Percentiles rank a stretch among this genome's conserved stretches.
phyloP scores from a whole-genome alignment of 1,140 invertebrate genomes.

The Pachypeltis micranthus region DNA sequence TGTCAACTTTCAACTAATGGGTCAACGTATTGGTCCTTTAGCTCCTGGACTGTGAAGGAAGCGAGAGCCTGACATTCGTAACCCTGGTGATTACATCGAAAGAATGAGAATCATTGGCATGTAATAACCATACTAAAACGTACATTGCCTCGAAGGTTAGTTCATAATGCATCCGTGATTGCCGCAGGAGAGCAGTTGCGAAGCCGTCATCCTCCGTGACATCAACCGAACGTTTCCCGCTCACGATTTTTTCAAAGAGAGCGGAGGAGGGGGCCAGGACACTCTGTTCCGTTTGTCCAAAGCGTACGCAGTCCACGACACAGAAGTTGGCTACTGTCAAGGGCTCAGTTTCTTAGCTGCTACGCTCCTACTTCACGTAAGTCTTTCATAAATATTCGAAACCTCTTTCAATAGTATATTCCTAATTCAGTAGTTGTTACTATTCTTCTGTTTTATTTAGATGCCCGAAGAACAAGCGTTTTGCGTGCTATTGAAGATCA shows the following conservation, averaged over 20 bases:
- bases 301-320: slow-evolving; percentile 94
- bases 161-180: too few species aligned
- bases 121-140: too few species aligned
- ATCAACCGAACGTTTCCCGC: slow-evolving; percentile 97
- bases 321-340: slow-evolving; percentile 97
- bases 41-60: too few species aligned
- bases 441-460: slow-evolving; percentile 41
- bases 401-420: background rate
- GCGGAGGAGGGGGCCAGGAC: slow-evolving; percentile 84
- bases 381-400: slow-evolving; percentile 28
- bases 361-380: slow-evolving; percentile 85
- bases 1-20: too few species aligned
- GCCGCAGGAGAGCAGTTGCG: slow-evolving; percentile 68
- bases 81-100: too few species aligned
- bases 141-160: too few species aligned
- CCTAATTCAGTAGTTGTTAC: too few species aligned
- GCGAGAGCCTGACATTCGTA: too few species aligned
- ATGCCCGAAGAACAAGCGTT: slow-evolving; percentile 99
- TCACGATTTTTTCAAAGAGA: slow-evolving; percentile 93
- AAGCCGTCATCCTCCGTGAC: slow-evolving; percentile 87
- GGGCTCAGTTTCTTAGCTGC: slow-evolving; percentile 94
- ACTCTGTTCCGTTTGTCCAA: slow-evolving; percentile 89
- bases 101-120: too few species aligned
- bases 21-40: too few species aligned
- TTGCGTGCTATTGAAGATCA: slow-evolving; percentile 87